A percentile compares a stretch with the other conserved stretches of the same genome.
Evolutionary conservation across 2,113 vertebrate species (phyloP).

Genomic region (Paramormyrops kingsleyae): DNA sequence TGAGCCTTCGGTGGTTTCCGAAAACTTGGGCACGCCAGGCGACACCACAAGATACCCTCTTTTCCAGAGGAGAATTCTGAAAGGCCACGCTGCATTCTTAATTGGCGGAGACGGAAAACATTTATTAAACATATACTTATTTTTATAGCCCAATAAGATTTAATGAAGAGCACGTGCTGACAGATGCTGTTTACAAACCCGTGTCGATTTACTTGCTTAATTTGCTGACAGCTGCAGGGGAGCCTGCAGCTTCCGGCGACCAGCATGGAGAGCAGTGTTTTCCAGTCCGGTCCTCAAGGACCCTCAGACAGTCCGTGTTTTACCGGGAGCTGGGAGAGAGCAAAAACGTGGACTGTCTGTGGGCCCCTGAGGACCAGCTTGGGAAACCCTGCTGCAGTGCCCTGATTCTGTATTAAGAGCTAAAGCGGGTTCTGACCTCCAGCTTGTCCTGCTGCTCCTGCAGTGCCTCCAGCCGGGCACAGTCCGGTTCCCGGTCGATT

Average conservation of each 20-base stretch:
- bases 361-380: neutral
- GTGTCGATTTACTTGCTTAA: neutral
- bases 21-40: neutral
- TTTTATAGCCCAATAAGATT: neutral
- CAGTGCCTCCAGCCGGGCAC: slow-evolving; percentile 45
- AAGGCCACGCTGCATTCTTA: neutral
- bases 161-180: neutral
- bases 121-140: neutral
- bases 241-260: neutral
- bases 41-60: neutral
- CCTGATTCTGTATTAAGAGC: neutral
- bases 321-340: neutral
- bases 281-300: neutral
- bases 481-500: slow-evolving; percentile 48
- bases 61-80: neutral
- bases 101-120: neutral
- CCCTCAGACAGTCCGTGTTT: neutral
- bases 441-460: slow-evolving; percentile 51
- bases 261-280: neutral
- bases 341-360: neutral
- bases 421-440: slow-evolving; percentile 51
- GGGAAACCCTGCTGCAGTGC: neutral
- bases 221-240: neutral
- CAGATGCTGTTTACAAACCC: neutral
- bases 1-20: neutral